Percentiles rank a stretch among this genome's conserved stretches.
Conservation (phyloP, 2,888 invertebrate species). For the Lymantria dispar region DNA sequence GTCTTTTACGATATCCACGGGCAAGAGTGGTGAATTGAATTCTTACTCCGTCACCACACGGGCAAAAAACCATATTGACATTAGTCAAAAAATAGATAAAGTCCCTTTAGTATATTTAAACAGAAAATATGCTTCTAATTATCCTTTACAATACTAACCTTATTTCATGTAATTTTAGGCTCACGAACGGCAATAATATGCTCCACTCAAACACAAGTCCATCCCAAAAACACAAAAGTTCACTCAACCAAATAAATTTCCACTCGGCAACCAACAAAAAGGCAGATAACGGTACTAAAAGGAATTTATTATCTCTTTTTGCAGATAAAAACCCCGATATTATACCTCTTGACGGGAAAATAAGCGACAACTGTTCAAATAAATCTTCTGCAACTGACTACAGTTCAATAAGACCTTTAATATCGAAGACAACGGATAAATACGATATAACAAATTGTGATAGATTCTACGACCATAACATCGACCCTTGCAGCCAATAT, state of each 20-base stretch:
- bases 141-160: not conserved
- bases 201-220: conserved; percentile 2
- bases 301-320: conserved; percentile 27
- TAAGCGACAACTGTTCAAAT: conserved; percentile 73
- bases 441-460: conserved; percentile 65
- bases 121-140: not conserved
- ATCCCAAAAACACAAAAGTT: conserved; percentile 14
- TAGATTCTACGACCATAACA: conserved; percentile 62
- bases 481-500: conserved; percentile 66
- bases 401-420: conserved; percentile 66
- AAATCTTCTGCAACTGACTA: conserved; percentile 74
- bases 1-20: no score
- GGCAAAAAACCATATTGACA: no score
- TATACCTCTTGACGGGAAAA: conserved; percentile 74
- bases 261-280: conserved; percentile 17
- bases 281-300: conserved; percentile 15
- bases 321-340: conserved; percentile 79
- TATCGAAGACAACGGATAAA: conserved; percentile 66
- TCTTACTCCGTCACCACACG: no score
- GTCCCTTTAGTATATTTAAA: not conserved
- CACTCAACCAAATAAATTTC: conserved; percentile 15
- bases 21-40: no score
- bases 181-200: conserved; percentile 7
- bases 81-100: no score
- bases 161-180: not conserved